A percentile compares a stretch with the other conserved stretches of the same genome.
phyloP scores from a whole-genome alignment of 2,113 vertebrate species.

The Australoheros scitulus region DNA sequence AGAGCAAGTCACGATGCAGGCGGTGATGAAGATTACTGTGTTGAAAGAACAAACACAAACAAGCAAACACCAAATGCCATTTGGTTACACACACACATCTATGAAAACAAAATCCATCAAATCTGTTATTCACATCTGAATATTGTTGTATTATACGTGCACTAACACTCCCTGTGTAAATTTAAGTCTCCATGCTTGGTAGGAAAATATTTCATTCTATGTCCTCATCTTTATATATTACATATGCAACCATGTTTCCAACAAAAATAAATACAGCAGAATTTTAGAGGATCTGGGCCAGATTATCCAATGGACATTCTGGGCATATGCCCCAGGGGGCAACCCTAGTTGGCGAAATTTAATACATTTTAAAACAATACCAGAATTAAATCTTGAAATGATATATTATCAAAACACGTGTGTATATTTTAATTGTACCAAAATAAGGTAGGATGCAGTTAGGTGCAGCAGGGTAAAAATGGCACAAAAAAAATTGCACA shows the following conservation, averaged over 20 bases:
- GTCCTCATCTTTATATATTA: neutral
- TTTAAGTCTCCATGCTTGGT: neutral
- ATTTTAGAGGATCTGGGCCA: neutral
- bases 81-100: neutral
- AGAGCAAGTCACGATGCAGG: neutral
- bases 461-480: too few relatives aligned
- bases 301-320: neutral
- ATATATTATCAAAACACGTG: too few relatives aligned
- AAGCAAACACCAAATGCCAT: neutral
- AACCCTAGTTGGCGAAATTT: neutral
- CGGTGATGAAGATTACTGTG: neutral
- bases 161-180: neutral
- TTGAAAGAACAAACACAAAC: neutral
- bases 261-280: neutral
- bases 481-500: too few relatives aligned
- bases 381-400: neutral
- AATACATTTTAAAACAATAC: neutral
- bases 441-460: neutral
- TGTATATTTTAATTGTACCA: too few relatives aligned
- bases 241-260: neutral
- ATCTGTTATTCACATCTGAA: neutral
- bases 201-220: neutral
- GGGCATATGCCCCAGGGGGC: neutral
- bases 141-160: neutral
- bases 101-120: neutral